Percentiles rank a stretch among this genome's conserved stretches.
Evolutionary conservation across 2,113 vertebrate species (phyloP).

Genomic region (Chionomys nivalis): DNA sequence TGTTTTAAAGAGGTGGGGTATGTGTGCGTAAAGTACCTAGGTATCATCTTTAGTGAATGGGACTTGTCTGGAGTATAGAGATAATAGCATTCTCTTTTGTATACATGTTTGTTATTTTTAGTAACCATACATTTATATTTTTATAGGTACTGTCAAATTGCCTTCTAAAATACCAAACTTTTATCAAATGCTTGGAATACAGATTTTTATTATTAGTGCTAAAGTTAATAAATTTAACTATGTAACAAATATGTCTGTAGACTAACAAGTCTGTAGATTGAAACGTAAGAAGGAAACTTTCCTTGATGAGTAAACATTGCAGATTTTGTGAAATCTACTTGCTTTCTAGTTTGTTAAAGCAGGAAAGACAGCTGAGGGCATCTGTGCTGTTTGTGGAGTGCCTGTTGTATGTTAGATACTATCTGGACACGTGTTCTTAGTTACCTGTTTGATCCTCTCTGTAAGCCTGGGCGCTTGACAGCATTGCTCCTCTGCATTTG

Average conservation of each 20-base stretch:
- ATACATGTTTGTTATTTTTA: slow-evolving; percentile 30
- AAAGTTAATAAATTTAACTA: neutral
- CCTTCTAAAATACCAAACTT: neutral
- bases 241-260: neutral
- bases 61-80: neutral
- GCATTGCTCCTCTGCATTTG: neutral
- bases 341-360: slow-evolving; percentile 44
- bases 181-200: neutral
- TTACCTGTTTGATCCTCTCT: neutral
- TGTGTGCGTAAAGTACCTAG: neutral
- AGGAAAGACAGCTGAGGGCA: neutral
- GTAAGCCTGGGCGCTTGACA: neutral
- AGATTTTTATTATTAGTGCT: neutral
- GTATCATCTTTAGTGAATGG: neutral
- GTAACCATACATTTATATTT: slow-evolving; percentile 36
- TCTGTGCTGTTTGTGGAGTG: neutral
- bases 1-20: slow-evolving; percentile 24
- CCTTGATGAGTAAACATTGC: neutral
- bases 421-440: neutral
- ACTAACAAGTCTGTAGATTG: neutral
- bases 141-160: neutral
- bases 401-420: neutral
- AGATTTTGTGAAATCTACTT: neutral
- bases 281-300: neutral
- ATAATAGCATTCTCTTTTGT: slow-evolving; percentile 21